phyloP scores from a whole-genome alignment of 1,140 invertebrate species.

The Halictus rubicundus region DNA sequence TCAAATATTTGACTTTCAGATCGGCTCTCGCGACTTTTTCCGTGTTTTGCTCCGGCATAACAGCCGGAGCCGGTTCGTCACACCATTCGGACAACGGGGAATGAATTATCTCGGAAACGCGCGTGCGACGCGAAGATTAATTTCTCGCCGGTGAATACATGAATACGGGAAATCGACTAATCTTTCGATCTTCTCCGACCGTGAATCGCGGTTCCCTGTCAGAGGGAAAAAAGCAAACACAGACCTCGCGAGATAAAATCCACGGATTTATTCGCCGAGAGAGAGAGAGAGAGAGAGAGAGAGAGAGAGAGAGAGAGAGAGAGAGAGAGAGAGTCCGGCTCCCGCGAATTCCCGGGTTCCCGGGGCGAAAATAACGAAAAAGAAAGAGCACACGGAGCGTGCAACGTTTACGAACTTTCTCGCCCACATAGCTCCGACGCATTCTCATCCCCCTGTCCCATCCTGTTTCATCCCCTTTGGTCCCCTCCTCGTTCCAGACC shows the following conservation, averaged over 20 bases:
- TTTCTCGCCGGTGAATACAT: neutral
- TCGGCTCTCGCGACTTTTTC: neutral
- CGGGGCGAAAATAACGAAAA: neutral
- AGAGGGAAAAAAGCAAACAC: too few species aligned
- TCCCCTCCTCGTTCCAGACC: constrained; percentile 2
- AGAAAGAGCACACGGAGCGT: neutral
- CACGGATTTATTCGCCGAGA: too few species aligned
- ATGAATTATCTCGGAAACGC: neutral
- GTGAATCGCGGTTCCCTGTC: neutral
- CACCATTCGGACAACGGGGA: neutral
- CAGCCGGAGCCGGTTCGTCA: neutral
- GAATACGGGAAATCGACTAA: neutral
- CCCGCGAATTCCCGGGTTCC: neutral
- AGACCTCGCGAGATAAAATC: too few species aligned
- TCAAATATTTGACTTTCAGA: constrained; percentile 4
- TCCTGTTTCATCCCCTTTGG: constrained; percentile 35
- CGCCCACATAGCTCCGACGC: constrained; percentile 14
- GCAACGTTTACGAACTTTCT: neutral
- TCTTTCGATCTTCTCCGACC: neutral
- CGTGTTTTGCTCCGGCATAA: neutral
- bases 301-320: too few species aligned
- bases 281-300: too few species aligned
- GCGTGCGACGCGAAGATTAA: neutral
- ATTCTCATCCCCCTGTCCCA: constrained; percentile 52
- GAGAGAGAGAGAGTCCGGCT: too few species aligned